Conservation (phyloP, 2,888 invertebrate genomes). For the Epinotia demarniana region DNA sequence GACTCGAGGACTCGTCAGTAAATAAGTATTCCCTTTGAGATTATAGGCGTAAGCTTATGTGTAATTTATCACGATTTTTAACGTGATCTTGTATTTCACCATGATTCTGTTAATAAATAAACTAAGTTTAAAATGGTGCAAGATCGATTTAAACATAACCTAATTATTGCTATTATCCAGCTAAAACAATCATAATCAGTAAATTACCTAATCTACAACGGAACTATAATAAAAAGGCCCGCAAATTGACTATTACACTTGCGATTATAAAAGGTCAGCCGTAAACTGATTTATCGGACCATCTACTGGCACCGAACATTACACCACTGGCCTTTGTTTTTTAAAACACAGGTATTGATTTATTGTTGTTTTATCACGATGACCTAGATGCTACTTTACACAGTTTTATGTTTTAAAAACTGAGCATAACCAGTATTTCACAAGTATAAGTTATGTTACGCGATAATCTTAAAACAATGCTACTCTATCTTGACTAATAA, state of each 20-base stretch:
- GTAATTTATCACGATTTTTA: no score
- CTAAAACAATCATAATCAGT: slow-evolving; percentile 11
- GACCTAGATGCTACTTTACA: slow-evolving; percentile 34
- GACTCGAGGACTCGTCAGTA: no score
- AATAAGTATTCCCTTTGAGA: no score
- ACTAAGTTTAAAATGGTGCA: not conserved
- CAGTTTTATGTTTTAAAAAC: slow-evolving; percentile 12
- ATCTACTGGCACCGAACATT: slow-evolving; percentile 24
- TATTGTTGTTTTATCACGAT: slow-evolving; percentile 36
- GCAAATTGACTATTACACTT: slow-evolving; percentile 26
- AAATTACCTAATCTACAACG: slow-evolving; percentile 4
- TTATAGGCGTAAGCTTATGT: no score
- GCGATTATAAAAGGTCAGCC: slow-evolving; percentile 36
- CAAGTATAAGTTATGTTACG: slow-evolving; percentile 2
- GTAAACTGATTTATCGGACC: slow-evolving; percentile 22
- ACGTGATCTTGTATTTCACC: no score
- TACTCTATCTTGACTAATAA: slow-evolving; percentile 3
- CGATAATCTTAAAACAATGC: slow-evolving; percentile 18
- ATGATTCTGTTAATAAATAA: not conserved
- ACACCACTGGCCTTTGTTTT: slow-evolving; percentile 37
- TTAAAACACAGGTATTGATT: slow-evolving; percentile 34
- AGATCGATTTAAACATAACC: slow-evolving; percentile 12
- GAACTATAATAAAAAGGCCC: slow-evolving; percentile 13
- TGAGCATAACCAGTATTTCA: slow-evolving; percentile 7
- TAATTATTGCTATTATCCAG: slow-evolving; percentile 7